phyloP scores from a whole-genome alignment of 1,140 invertebrate species.

The Drosophila grimshawi region DNA sequence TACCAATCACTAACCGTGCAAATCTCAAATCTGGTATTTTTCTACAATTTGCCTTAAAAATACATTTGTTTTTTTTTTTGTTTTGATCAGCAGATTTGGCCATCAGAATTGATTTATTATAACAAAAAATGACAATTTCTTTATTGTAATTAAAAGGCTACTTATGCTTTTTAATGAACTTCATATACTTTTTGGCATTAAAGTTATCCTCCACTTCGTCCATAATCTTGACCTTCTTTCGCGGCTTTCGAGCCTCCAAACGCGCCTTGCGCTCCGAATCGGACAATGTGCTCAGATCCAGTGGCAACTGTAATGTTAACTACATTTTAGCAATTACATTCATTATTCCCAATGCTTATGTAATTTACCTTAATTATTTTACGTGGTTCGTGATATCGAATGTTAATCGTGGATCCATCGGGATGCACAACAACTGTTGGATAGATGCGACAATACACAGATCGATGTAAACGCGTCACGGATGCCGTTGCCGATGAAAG shows the following conservation, averaged over 20 bases:
- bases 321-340: slow-evolving; percentile 1
- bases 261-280: slow-evolving; percentile 89
- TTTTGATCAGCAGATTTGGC: not conserved
- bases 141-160: slow-evolving; percentile 26
- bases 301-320: slow-evolving; percentile 87
- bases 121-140: slow-evolving; percentile 30
- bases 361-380: slow-evolving; percentile 91
- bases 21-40: slow-evolving; percentile 12
- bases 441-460: slow-evolving; percentile 89
- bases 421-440: slow-evolving; percentile 90
- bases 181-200: slow-evolving; percentile 91
- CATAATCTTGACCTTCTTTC: slow-evolving; percentile 89
- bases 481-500: slow-evolving; percentile 85
- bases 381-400: slow-evolving; percentile 92
- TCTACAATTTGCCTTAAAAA: not conserved
- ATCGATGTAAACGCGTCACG: slow-evolving; percentile 89
- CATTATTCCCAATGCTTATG: not conserved
- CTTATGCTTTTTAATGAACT: slow-evolving; percentile 88
- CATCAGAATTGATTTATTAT: slow-evolving; percentile 9
- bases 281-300: slow-evolving; percentile 89
- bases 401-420: slow-evolving; percentile 93
- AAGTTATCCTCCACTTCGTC: slow-evolving; percentile 92
- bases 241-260: slow-evolving; percentile 89
- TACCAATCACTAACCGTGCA: not conserved
- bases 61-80: not conserved